Conservation (phyloP, 2,888 invertebrate genomes). For the Eupeodes luniger region DNA sequence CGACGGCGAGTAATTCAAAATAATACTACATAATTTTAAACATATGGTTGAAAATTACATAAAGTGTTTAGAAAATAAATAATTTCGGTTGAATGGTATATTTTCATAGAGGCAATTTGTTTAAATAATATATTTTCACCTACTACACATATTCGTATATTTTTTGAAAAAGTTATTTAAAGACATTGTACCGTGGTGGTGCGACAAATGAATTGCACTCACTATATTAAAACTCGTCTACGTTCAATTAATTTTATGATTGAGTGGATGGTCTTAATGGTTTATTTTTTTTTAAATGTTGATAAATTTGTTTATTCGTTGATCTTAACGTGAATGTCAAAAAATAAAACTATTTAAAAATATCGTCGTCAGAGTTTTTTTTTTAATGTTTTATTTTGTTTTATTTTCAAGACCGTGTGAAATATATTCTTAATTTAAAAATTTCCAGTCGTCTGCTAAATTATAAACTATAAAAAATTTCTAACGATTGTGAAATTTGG, state of each 20-base stretch:
- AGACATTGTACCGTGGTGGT: conserved; percentile 26
- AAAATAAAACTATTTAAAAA: conserved; percentile 31
- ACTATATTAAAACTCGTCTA: conserved; percentile 60
- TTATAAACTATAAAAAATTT: background rate
- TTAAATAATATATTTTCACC: background rate
- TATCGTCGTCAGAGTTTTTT: background rate
- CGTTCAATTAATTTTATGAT: conserved; percentile 72
- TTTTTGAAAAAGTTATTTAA: conserved; percentile 29
- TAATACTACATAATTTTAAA: conserved; percentile 12
- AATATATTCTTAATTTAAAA: background rate
- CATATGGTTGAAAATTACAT: conserved; percentile 57
- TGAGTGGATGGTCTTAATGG: conserved; percentile 47
- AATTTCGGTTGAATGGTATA: conserved; percentile 33
- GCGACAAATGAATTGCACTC: conserved; percentile 66
- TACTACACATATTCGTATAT: background rate
- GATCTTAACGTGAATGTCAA: conserved; percentile 28
- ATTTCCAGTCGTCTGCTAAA: conserved; percentile 23
- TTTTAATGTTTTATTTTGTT: background rate
- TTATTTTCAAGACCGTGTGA: conserved; percentile 24
- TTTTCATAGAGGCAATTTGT: conserved; percentile 42
- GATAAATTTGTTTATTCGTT: conserved; percentile 51
- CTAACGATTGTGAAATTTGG: conserved; percentile 1
- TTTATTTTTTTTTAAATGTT: background rate
- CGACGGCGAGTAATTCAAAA: conserved; percentile 32
- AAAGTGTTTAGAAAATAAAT: conserved; percentile 64